phyloP scores from a whole-genome alignment of 2,113 vertebrate species.

The Pluvialis apricaria region DNA sequence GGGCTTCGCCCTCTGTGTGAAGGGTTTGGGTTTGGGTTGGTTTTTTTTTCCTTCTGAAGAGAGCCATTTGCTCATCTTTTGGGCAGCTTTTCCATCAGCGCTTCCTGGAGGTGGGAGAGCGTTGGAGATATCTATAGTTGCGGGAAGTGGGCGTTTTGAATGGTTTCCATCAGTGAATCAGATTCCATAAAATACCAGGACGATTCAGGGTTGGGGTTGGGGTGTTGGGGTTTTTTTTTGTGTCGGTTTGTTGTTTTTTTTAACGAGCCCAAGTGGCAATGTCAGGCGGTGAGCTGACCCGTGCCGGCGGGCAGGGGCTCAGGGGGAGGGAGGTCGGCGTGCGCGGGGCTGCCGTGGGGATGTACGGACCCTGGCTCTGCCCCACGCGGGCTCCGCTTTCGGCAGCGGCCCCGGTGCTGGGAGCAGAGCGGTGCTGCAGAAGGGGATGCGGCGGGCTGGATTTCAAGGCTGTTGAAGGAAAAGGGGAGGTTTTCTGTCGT shows the following conservation, averaged over 20 bases:
- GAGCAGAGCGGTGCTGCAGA: not conserved
- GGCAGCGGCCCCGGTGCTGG: not conserved
- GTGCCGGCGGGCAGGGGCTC: not conserved
- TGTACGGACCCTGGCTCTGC: rapidly evolving
- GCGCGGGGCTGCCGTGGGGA: not conserved
- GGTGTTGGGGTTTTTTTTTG: not conserved
- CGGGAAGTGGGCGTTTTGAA: conserved; percentile 32
- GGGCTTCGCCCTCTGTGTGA: not conserved
- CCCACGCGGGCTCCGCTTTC: rapidly evolving
- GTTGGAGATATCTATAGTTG: conserved; percentile 23
- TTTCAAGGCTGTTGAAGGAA: not conserved
- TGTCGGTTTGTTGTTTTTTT: not conserved
- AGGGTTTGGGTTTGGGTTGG: not conserved
- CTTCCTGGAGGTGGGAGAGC: conserved; percentile 46
- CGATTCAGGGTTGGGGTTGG: not conserved
- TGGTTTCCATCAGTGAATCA: conserved; percentile 56
- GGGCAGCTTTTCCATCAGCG: conserved; percentile 38
- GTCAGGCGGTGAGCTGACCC: not conserved
- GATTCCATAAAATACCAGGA: not conserved
- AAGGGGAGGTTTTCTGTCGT: not conserved
- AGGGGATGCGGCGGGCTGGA: not conserved
- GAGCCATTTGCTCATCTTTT: conserved; percentile 11
- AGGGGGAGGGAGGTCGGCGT: rapidly evolving
- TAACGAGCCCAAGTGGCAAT: not conserved
- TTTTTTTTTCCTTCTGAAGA: not conserved